Percentiles rank a stretch among this genome's conserved stretches.
phyloP scores from a whole-genome alignment of 2,797 vertebrate species.

The Notoglanidium macrostoma region DNA sequence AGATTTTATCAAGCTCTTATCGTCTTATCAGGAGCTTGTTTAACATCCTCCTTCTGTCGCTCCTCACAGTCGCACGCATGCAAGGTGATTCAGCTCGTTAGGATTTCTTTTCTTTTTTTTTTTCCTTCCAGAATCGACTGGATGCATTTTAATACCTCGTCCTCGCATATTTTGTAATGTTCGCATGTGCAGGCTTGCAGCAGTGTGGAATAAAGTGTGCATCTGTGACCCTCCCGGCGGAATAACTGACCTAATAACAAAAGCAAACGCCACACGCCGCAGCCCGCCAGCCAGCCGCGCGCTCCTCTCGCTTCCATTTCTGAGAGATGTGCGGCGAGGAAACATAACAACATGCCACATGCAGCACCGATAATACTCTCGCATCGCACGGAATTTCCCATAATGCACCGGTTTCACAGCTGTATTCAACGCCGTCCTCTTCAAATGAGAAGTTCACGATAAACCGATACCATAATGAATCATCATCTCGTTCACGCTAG shows the following conservation, averaged over 20 bases:
- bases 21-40: slow-evolving; percentile 43
- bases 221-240: slow-evolving; percentile 64
- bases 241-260: slow-evolving; percentile 71
- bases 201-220: slow-evolving; percentile 59
- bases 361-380: background rate
- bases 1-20: slow-evolving; percentile 1
- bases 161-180: slow-evolving; percentile 10
- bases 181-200: slow-evolving; percentile 58
- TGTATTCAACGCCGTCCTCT: background rate
- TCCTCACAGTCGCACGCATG: slow-evolving; percentile 27
- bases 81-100: slow-evolving; percentile 21
- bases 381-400: background rate
- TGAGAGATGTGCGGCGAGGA: background rate
- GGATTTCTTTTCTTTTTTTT: background rate
- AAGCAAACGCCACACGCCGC: slow-evolving; percentile 42
- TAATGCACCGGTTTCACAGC: background rate
- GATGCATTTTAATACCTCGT: background rate
- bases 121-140: background rate
- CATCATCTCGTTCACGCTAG: background rate
- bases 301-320: background rate
- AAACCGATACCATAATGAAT: background rate
- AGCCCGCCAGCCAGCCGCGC: background rate
- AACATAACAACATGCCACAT: background rate
- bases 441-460: background rate
- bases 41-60: slow-evolving; percentile 24